phyloP scores from a whole-genome alignment of 2,888 invertebrate genomes.

The Pteria penguin region DNA sequence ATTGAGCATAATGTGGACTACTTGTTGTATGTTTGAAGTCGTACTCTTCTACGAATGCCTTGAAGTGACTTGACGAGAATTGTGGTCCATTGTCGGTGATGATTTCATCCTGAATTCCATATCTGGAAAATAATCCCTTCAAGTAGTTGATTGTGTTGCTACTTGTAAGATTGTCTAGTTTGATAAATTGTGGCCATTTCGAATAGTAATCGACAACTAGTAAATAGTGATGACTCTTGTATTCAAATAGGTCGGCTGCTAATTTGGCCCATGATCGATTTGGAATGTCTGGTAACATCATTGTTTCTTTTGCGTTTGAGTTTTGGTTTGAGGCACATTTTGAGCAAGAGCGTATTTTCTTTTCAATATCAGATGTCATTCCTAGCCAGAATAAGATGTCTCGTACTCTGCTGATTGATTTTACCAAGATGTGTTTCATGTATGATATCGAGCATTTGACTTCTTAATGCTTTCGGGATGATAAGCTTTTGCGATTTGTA shows the following conservation, averaged over 20 bases:
- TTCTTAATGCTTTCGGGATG: conserved; percentile 26
- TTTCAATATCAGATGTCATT: conserved; percentile 33
- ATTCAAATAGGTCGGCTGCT: conserved; percentile 24
- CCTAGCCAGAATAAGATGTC: conserved; percentile 31
- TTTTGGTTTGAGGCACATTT: conserved; percentile 18
- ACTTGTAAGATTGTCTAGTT: conserved; percentile 10
- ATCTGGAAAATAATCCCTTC: conserved; percentile 15
- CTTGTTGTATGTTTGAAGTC: conserved; percentile 24
- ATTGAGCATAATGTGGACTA: conserved; percentile 26
- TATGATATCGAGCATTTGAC: conserved; percentile 33
- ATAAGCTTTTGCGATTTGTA: conserved; percentile 29
- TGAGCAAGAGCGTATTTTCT: conserved; percentile 12
- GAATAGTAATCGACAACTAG: conserved; percentile 22
- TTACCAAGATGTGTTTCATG: conserved; percentile 36
- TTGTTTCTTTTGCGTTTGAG: conserved; percentile 24
- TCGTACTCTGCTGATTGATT: conserved; percentile 26
- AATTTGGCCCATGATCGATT: conserved; percentile 32
- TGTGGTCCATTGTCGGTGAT: conserved; percentile 34
- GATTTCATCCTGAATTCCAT: conserved; percentile 12
- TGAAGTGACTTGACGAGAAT: conserved; percentile 9
- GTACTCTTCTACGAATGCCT: conserved; percentile 6
- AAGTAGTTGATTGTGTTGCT: conserved; percentile 11
- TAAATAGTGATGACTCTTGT: conserved; percentile 10
- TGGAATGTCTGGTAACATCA: conserved; percentile 16
- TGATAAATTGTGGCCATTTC: conserved; percentile 22